Conservation (phyloP, 2,888 invertebrate genomes). For the Seladonia tumulorum region DNA sequence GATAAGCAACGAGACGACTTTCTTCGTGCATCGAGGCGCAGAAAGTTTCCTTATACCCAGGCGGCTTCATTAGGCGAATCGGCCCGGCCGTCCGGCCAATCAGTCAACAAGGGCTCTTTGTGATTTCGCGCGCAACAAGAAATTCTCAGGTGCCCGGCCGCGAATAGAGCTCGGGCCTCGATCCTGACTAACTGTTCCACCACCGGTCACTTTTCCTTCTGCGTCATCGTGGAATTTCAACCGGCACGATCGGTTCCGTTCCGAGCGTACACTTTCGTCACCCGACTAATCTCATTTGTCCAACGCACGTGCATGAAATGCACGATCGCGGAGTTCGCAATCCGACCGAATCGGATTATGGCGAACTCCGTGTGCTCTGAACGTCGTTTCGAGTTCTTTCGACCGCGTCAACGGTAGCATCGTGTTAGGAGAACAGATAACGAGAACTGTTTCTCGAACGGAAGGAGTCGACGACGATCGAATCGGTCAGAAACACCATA, state of each 20-base stretch:
- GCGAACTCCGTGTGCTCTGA: background rate
- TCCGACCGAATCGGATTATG: conserved; percentile 33
- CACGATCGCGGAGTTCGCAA: conserved; percentile 53
- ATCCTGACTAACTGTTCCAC: conserved; percentile 61
- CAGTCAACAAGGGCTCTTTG: conserved; percentile 43
- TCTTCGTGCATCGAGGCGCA: background rate
- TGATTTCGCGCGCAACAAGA: conserved; percentile 43
- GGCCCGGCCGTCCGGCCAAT: conserved; percentile 44
- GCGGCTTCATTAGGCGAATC: conserved; percentile 52
- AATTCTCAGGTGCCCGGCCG: conserved; percentile 65
- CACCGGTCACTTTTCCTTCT: conserved; percentile 65
- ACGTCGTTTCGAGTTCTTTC: background rate
- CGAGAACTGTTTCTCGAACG: background rate
- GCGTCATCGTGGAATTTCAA: conserved; percentile 73
- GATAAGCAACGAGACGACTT: background rate
- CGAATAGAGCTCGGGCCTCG: conserved; percentile 29
- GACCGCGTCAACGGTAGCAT: background rate
- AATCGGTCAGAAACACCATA: no score
- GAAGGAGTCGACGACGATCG: no score
- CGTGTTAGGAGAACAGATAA: background rate
- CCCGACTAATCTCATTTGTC: conserved; percentile 73
- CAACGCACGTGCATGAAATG: conserved; percentile 69
- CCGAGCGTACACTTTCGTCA: conserved; percentile 73
- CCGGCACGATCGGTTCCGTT: conserved; percentile 68
- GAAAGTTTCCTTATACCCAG: conserved; percentile 37